Conservation (phyloP, 2,797 vertebrate species). For the Oreortyx pictus region DNA sequence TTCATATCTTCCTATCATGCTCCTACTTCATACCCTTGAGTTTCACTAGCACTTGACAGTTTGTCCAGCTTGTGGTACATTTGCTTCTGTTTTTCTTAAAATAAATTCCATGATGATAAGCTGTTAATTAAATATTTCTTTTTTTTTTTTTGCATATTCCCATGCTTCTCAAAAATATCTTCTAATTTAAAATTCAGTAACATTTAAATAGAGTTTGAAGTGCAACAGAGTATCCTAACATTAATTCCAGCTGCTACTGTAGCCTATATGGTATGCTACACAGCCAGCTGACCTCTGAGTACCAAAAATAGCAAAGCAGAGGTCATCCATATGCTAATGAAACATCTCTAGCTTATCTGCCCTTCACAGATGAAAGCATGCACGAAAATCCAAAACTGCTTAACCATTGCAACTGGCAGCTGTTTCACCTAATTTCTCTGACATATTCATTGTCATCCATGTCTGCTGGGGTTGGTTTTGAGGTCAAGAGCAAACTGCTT, state of each 20-base stretch:
- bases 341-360: neutral
- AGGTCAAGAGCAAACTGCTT: neutral
- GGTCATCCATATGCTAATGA: conserved; percentile 9
- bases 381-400: neutral
- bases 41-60: neutral
- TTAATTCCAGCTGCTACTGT: neutral
- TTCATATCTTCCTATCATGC: neutral
- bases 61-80: neutral
- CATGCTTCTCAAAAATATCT: neutral
- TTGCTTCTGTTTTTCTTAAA: neutral
- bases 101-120: neutral
- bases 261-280: neutral
- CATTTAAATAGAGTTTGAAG: conserved; percentile 26
- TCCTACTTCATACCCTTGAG: neutral
- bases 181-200: conserved; percentile 13
- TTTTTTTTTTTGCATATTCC: neutral
- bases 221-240: neutral
- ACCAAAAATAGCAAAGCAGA: conserved; percentile 14
- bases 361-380: conserved; percentile 19
- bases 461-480: neutral
- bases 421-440: neutral
- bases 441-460: accelerated
- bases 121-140: neutral
- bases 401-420: neutral
- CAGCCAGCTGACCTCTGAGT: neutral